phyloP scores from a whole-genome alignment of 2,797 vertebrate genomes.

The Clarias pachynema region DNA sequence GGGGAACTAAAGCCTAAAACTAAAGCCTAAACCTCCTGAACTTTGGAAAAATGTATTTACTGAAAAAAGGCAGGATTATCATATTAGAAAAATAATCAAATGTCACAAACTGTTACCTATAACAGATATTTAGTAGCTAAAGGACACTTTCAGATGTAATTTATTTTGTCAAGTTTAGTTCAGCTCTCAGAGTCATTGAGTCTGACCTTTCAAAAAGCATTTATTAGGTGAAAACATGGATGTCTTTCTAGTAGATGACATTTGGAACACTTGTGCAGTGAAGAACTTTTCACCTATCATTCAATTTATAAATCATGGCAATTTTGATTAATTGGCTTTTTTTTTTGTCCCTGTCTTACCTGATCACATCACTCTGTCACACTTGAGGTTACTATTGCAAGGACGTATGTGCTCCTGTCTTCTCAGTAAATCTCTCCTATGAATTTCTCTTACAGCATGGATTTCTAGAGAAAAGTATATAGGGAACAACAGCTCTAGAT shows the following conservation, averaged over 20 bases:
- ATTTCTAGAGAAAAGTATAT: not conserved
- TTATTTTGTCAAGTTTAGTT: not conserved
- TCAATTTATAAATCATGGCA: not conserved
- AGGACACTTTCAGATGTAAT: constrained; percentile 14
- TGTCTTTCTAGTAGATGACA: constrained; percentile 5
- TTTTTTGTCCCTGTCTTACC: not conserved
- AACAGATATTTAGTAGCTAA: not conserved
- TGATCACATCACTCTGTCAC: not conserved
- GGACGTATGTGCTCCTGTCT: too few species aligned
- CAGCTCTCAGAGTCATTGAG: constrained; percentile 2
- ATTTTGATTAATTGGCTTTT: not conserved
- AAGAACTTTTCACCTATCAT: not conserved
- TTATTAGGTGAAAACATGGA: not conserved
- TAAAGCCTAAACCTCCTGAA: not conserved
- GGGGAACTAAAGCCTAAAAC: constrained; percentile 13
- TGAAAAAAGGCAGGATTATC: constrained; percentile 8
- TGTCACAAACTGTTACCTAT: constrained; percentile 23
- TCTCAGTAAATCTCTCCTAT: not conserved
- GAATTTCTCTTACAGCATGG: not conserved
- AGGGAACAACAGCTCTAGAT: not conserved
- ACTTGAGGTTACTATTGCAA: not conserved
- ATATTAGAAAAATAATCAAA: constrained; percentile 17
- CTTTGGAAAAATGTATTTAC: constrained; percentile 1
- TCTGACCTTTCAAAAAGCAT: constrained; percentile 20
- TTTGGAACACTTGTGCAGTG: not conserved